Percentiles rank a stretch among this genome's conserved stretches.
These are phyloP conservation scores for Sisyra terminalis DNA, from an alignment of 2,888 invertebrate genomes.

Conservation along the genomic window DNA sequence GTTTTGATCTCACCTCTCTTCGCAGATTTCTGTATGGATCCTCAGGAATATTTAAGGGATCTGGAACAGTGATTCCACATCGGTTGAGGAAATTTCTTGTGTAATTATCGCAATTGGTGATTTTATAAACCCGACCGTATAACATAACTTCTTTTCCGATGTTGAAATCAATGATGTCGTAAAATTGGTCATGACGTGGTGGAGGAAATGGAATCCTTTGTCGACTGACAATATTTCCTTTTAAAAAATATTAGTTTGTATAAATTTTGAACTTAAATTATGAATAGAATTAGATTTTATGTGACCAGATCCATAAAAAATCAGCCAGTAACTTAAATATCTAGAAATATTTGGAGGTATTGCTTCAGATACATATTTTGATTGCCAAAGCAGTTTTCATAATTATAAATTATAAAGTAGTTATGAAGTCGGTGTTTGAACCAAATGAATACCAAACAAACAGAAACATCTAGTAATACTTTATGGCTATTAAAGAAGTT, in stretches of 20 bases:
- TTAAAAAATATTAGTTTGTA: constrained; percentile 20
- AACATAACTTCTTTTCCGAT: constrained; percentile 65
- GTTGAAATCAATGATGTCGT: constrained; percentile 75
- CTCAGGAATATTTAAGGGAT: constrained; percentile 38
- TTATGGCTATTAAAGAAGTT: too few species aligned
- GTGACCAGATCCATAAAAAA: too few species aligned
- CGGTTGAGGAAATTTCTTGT: constrained; percentile 71
- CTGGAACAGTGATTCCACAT: constrained; percentile 68
- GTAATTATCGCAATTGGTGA: constrained; percentile 74
- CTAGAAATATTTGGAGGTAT: not conserved
- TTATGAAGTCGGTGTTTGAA: too few species aligned
- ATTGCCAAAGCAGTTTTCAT: too few species aligned
- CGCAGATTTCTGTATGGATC: constrained; percentile 34
- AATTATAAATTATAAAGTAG: too few species aligned
- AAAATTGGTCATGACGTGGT: constrained; percentile 57
- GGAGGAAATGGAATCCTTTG: constrained; percentile 65
- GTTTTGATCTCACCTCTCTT: constrained; percentile 13
- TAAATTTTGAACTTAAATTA: too few species aligned
- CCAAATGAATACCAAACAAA: too few species aligned
- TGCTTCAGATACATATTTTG: not conserved
- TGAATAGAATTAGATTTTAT: too few species aligned
- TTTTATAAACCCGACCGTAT: constrained; percentile 64
- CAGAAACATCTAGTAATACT: too few species aligned
- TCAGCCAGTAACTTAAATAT: too few species aligned
- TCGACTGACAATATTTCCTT: constrained; percentile 65